These are phyloP conservation scores for Gari tellinella DNA, from an alignment of 2,888 invertebrate genomes.

Conservation along the genomic window DNA sequence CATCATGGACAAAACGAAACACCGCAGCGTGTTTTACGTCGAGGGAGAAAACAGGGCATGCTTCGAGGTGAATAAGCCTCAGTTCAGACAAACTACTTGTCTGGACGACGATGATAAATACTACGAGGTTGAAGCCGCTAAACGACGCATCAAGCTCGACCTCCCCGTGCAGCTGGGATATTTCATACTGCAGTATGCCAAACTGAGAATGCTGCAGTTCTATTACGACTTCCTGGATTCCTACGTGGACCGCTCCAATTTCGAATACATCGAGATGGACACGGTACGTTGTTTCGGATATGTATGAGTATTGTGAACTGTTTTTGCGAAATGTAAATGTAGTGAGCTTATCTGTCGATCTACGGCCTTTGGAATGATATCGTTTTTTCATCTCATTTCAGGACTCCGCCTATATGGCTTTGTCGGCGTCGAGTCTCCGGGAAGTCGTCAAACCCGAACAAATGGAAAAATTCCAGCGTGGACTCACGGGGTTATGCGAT, in stretches of 20 bases:
- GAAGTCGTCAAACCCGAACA: conserved; percentile 26
- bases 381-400: conserved; percentile 3
- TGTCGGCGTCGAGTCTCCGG: conserved; percentile 19
- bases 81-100: background rate
- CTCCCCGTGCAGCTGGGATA: background rate
- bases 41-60: background rate
- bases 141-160: background rate
- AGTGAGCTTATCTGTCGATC: no score
- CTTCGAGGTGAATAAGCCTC: background rate
- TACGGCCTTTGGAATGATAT: background rate
- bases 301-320: no score
- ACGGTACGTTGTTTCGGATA: no score
- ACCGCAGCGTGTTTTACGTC: background rate
- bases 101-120: background rate
- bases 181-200: background rate
- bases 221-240: conserved; percentile 1
- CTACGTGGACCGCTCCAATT: conserved; percentile 1
- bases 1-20: no score
- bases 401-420: conserved; percentile 31
- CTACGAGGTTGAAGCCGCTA: background rate
- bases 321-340: no score
- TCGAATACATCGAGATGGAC: conserved; percentile 3
- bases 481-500: conserved; percentile 37
- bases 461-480: conserved; percentile 14
- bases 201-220: background rate